A percentile compares a stretch with the other conserved stretches of the same genome.
Evolutionary conservation across 2,888 invertebrate genomes (phyloP).

Genomic region (Pteria penguin): DNA sequence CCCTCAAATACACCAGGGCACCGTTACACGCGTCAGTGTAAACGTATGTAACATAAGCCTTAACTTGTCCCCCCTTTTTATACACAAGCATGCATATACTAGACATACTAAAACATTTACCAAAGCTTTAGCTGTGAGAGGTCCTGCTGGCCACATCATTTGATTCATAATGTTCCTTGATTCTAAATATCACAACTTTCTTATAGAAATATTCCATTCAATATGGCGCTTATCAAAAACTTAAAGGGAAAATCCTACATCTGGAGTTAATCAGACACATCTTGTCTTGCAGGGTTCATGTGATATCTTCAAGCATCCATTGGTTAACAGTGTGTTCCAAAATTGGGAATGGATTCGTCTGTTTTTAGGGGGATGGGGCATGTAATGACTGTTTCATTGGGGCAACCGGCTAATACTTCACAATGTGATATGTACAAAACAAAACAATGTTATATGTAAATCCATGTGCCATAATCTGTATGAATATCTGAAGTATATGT

Average conservation of each 20-base stretch:
- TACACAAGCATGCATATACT: no score
- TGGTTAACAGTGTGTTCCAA: conserved; percentile 37
- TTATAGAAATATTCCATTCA: conserved; percentile 14
- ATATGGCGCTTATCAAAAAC: conserved; percentile 30
- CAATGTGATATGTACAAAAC: no score
- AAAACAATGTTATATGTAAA: no score
- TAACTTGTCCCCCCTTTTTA: no score
- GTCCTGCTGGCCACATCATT: conserved; percentile 47
- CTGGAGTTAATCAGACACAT: conserved; percentile 45
- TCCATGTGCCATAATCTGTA: no score
- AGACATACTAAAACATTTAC: conserved; percentile 32
- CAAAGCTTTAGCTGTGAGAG: conserved; percentile 44
- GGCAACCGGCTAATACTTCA: no score
- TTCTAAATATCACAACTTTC: conserved; percentile 9
- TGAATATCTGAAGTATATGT: no score
- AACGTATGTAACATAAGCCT: no score
- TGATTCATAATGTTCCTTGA: conserved; percentile 34
- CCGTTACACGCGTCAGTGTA: no score
- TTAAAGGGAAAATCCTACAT: conserved; percentile 25
- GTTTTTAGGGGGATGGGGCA: not conserved
- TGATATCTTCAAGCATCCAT: conserved; percentile 44
- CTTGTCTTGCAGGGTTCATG: conserved; percentile 45
- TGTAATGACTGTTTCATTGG: no score
- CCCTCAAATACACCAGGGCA: no score
- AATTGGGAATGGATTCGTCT: conserved; percentile 25